phyloP scores from a whole-genome alignment of 2,888 invertebrate genomes.

The Conus canariensis region DNA sequence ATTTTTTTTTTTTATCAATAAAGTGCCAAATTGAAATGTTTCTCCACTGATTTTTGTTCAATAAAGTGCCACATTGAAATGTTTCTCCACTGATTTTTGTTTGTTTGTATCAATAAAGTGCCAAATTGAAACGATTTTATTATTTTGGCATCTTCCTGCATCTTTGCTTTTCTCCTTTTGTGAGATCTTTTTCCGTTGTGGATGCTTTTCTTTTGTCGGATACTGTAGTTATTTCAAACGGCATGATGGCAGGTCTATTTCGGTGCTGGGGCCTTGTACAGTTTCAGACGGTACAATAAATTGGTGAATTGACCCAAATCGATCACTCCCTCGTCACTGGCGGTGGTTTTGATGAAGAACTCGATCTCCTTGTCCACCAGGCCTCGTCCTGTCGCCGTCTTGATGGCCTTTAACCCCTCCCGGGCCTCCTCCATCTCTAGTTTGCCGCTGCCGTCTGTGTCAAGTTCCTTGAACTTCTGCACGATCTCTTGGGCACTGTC shows the following conservation, averaged over 20 bases:
- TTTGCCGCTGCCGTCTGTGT: slow-evolving; percentile 74
- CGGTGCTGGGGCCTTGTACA: slow-evolving; percentile 72
- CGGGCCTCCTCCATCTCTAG: slow-evolving; percentile 71
- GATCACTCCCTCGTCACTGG: slow-evolving; percentile 71
- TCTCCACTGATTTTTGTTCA: too few relatives aligned
- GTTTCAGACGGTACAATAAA: slow-evolving; percentile 71
- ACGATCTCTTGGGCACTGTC: slow-evolving; percentile 74
- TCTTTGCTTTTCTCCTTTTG: not conserved
- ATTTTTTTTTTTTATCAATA: too few relatives aligned
- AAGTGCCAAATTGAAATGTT: too few relatives aligned
- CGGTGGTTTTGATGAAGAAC: slow-evolving; percentile 75
- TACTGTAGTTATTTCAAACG: not conserved
- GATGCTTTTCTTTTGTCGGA: not conserved
- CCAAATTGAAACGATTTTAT: too few relatives aligned
- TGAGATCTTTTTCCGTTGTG: too few relatives aligned
- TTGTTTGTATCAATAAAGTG: too few relatives aligned
- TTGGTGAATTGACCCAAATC: slow-evolving; percentile 75
- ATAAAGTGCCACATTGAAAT: too few relatives aligned
- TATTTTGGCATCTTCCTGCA: not conserved
- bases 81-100: too few relatives aligned
- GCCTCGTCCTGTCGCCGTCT: slow-evolving; percentile 68
- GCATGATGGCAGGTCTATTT: slow-evolving; percentile 22
- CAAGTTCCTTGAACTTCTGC: slow-evolving; percentile 72
- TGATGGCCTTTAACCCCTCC: slow-evolving; percentile 67
- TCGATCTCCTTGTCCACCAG: slow-evolving; percentile 74